These are phyloP conservation scores for Disparrhopalites patrizii DNA, from an alignment of 2,888 invertebrate species.

Conservation along the genomic window DNA sequence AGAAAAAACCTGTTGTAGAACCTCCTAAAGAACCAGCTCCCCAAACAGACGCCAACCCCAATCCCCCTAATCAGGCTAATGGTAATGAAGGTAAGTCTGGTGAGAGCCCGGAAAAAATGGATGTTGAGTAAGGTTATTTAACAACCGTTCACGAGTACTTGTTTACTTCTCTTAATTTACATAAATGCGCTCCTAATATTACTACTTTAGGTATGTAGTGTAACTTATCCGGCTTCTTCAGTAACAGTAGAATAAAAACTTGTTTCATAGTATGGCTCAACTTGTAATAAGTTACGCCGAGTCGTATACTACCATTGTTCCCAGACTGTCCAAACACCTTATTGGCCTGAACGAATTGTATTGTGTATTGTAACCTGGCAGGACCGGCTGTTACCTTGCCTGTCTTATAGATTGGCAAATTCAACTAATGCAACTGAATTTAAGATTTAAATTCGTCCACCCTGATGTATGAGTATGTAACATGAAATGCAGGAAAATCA, in stretches of 20 bases:
- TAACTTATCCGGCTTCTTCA: background rate
- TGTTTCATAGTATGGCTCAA: background rate
- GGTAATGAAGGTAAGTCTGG: constrained; percentile 31
- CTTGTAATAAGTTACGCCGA: too few species aligned
- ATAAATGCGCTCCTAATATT: constrained; percentile 14
- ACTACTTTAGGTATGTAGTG: constrained; percentile 4
- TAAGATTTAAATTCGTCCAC: too few species aligned
- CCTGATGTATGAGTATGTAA: too few species aligned
- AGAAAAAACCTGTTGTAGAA: constrained; percentile 71
- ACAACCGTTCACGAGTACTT: background rate
- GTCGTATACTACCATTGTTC: too few species aligned
- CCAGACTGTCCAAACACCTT: too few species aligned
- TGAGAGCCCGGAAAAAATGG: constrained; percentile 52
- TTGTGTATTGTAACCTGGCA: constrained; percentile 1
- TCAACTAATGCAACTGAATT: background rate
- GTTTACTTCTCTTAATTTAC: background rate
- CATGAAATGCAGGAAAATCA: too few species aligned
- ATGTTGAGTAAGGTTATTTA: constrained; percentile 51
- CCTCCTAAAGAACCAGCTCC: constrained; percentile 56
- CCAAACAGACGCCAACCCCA: constrained; percentile 51
- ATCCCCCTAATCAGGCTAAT: constrained; percentile 34
- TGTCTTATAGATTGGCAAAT: background rate
- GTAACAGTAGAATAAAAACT: constrained; percentile 10
- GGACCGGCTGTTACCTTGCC: background rate
- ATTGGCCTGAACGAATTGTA: too few species aligned